Evolutionary conservation across 2,888 invertebrate genomes (phyloP).

Genomic region (Camponotus fellah): DNA sequence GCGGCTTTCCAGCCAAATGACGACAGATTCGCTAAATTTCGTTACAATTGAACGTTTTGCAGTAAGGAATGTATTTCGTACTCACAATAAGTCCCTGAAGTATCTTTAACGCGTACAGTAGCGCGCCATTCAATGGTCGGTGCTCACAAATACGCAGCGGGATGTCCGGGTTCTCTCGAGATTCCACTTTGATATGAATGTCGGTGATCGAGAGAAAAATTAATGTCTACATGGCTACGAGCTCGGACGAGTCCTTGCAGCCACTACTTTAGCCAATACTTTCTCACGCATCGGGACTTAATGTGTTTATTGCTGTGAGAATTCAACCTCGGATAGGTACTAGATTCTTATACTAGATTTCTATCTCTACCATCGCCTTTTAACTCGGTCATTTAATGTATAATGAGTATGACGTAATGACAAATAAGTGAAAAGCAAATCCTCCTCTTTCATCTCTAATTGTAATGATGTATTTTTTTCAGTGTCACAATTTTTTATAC

Average conservation of each 20-base stretch:
- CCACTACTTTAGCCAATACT: slow-evolving; percentile 79
- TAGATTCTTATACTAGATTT: slow-evolving; percentile 81
- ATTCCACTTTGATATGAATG: slow-evolving; percentile 84
- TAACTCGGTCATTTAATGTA: slow-evolving; percentile 47
- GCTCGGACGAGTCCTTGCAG: slow-evolving; percentile 52
- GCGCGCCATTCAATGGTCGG: slow-evolving; percentile 79
- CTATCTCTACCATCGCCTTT: slow-evolving; percentile 75
- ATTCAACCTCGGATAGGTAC: slow-evolving; percentile 77
- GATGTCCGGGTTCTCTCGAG: slow-evolving; percentile 81
- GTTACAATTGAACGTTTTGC: slow-evolving; percentile 77
- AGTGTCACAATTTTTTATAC: slow-evolving; percentile 12
- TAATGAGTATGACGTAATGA: no score
- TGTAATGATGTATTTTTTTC: slow-evolving; percentile 14
- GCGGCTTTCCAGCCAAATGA: not conserved
- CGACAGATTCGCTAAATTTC: slow-evolving; percentile 67
- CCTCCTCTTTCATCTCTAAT: slow-evolving; percentile 13
- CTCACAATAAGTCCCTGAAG: slow-evolving; percentile 80
- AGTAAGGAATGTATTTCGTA: slow-evolving; percentile 65
- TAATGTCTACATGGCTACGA: slow-evolving; percentile 70
- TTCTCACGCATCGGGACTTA: slow-evolving; percentile 72
- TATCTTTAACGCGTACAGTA: slow-evolving; percentile 82
- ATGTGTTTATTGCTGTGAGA: slow-evolving; percentile 85
- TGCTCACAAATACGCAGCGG: slow-evolving; percentile 85
- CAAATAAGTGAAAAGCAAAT: slow-evolving; percentile 27
- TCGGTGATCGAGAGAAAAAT: slow-evolving; percentile 73